Conservation (phyloP, 2,888 invertebrate species). For the Drosophila pegasa region DNA sequence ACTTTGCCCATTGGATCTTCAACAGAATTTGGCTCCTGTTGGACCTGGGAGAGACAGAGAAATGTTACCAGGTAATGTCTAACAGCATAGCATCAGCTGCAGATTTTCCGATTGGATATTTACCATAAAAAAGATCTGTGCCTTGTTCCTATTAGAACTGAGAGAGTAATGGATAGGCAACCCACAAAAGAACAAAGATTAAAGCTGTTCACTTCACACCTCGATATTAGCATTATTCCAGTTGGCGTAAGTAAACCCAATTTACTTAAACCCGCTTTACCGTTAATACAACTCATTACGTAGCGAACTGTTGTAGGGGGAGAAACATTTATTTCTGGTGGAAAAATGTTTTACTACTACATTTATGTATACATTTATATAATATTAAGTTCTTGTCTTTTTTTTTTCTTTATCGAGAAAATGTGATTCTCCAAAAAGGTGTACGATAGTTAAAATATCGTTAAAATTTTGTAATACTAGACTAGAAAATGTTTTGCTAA, state of each 20-base stretch:
- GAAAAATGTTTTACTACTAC: conserved; percentile 60
- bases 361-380: conserved; percentile 40
- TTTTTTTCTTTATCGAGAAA: conserved; percentile 16
- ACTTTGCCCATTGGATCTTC: too few species aligned
- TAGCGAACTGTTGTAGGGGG: conserved; percentile 20
- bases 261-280: not conserved
- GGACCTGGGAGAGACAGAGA: too few species aligned
- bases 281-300: not conserved
- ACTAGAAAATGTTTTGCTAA: conserved; percentile 72
- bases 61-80: not conserved
- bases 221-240: not conserved
- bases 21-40: too few species aligned
- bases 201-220: not conserved
- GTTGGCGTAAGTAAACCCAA: not conserved
- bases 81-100: not conserved
- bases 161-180: not conserved
- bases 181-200: not conserved
- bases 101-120: not conserved
- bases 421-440: conserved; percentile 45
- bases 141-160: not conserved
- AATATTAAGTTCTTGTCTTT: conserved; percentile 5
- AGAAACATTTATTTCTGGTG: conserved; percentile 54
- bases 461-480: conserved; percentile 61
- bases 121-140: not conserved
- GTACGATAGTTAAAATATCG: conserved; percentile 54